Percentiles rank a stretch among this genome's conserved stretches.
Evolutionary conservation across 1,140 invertebrate species (phyloP).

Genomic region (Amphibalanus amphitrite): DNA sequence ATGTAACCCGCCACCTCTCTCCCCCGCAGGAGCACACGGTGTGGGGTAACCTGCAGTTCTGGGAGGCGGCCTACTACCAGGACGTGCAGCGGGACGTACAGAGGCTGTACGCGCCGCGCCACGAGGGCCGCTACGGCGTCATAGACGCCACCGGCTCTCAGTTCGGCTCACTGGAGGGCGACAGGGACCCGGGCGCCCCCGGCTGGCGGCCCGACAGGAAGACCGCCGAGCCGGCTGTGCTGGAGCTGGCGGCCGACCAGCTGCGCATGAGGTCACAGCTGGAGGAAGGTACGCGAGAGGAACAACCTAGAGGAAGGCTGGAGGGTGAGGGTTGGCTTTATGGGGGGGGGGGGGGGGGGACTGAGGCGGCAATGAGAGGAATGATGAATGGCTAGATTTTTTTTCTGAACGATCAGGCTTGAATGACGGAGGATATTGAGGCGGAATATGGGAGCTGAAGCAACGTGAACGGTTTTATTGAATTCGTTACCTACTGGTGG

Average conservation of each 20-base stretch:
- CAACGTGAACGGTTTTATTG: no score
- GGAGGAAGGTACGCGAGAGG: background rate
- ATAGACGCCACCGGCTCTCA: slow-evolving; percentile 10
- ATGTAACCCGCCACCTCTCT: slow-evolving; percentile 7
- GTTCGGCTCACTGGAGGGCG: slow-evolving; percentile 8
- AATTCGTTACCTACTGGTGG: no score
- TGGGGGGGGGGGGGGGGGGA: no score
- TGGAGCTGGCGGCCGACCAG: slow-evolving; percentile 12
- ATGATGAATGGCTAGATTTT: no score
- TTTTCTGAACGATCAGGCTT: no score
- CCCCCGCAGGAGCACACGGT: slow-evolving; percentile 62
- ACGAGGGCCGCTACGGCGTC: slow-evolving; percentile 9
- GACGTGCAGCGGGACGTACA: slow-evolving; percentile 91
- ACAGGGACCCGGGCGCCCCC: background rate
- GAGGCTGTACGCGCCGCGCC: slow-evolving; percentile 46
- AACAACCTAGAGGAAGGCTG: no score
- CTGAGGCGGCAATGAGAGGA: no score
- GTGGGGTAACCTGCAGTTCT: slow-evolving; percentile 93
- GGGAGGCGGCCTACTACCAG: slow-evolving; percentile 91
- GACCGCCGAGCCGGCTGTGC: slow-evolving; percentile 7
- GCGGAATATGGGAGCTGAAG: no score
- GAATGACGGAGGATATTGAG: no score
- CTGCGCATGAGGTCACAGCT: slow-evolving; percentile 5
- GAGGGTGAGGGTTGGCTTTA: no score
- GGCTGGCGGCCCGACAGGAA: slow-evolving; percentile 1